These are phyloP conservation scores for Sinocyclocheilus rhinocerous DNA, from an alignment of 2,113 vertebrate genomes.

Conservation along the genomic window DNA sequence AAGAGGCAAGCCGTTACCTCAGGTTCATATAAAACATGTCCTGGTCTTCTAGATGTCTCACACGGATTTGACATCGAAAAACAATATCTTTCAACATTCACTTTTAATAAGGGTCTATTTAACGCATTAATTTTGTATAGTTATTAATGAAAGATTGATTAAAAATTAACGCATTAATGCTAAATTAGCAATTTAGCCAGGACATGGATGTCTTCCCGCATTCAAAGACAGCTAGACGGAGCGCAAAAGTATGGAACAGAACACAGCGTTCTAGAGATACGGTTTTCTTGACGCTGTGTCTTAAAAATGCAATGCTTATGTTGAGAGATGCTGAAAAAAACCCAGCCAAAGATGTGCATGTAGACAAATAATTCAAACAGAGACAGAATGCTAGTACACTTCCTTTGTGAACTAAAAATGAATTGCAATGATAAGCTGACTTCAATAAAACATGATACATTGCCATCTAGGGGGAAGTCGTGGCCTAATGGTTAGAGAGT, in stretches of 20 bases:
- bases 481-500: no score
- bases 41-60: background rate
- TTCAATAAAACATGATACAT: background rate
- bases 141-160: background rate
- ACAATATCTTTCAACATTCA: background rate
- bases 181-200: background rate
- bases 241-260: background rate
- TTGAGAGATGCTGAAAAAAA: background rate
- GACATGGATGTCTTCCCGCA: background rate
- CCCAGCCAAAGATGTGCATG: background rate
- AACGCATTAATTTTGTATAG: no score
- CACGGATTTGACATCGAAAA: background rate
- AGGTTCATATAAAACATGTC: background rate
- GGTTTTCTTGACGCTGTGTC: background rate
- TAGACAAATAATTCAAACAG: background rate
- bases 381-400: background rate
- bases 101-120: background rate
- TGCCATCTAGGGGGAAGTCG: background rate
- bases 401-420: no score
- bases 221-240: background rate
- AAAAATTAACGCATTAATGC: background rate
- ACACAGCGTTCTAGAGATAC: background rate
- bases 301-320: background rate
- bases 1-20: background rate
- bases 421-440: background rate